Evolutionary conservation across 2,888 invertebrate species (phyloP), one percentile per base, ranked within the genome.

Genomic region (Leptinotarsa tumamoca): DNA sequence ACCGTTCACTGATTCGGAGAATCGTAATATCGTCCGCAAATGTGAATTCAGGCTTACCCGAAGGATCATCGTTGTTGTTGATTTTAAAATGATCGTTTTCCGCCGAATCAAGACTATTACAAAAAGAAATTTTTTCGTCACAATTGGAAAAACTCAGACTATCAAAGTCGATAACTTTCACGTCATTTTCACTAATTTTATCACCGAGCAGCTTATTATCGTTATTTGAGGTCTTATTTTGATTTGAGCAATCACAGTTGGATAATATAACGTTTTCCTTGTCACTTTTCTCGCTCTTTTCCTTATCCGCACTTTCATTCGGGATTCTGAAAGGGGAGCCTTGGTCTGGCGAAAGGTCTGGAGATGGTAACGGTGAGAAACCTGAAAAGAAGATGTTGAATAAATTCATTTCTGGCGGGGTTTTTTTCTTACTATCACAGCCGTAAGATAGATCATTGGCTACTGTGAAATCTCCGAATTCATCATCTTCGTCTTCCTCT

Each of bases 391-490:
- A 72, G 72, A 54, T 49, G 21, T 52, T 61, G 23, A 49, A 18
- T 33, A 18, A 27, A 4, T 13, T 61, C 50, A 54, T 67, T 51
- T 27, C 50, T 18, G 18, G 63, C 54, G 15, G 51, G 4, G 33
- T 74, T 58, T 54, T 51, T 27, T 21, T 73, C 79, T 80, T 83
- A 87, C 87, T 84, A 80, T 87, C 87, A 83, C 85, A 86, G 81
- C 85, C 86, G 79, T 84, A 87, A 33, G 87, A 87, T 72, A 85
- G 78, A 80, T 88, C 86, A 52, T 82, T 84, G 68, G 86, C 83
- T 80, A 90, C 90, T 87, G 90, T 89, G 88, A 92, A 92, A 84
- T 92, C 91, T 61, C 91, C 91, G 89, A 92, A 92, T 85, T 92
- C 92, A 87, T 92, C 92, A 80, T 89, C 88, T 74, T 88, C 87